phyloP scores from a whole-genome alignment of 2,888 invertebrate species.

The Tetramorium bicarinatum region DNA sequence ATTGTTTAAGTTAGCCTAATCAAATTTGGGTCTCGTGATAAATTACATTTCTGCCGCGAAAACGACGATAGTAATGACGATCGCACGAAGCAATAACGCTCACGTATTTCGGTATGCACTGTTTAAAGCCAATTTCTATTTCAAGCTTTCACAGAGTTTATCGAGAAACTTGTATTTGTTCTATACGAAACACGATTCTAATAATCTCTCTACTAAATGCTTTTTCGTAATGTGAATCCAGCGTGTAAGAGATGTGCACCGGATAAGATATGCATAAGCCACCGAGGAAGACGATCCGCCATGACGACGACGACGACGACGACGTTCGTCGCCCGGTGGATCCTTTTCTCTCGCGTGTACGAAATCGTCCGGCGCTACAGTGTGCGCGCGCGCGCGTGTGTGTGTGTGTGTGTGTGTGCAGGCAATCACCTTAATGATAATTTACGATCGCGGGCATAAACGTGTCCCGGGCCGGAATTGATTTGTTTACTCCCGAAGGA shows the following conservation, averaged over 20 bases:
- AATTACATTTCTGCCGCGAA: not conserved
- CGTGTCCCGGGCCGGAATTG: conserved; percentile 82
- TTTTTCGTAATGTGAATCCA: not conserved
- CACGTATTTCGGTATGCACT: not conserved
- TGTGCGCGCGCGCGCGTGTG: conserved; percentile 60
- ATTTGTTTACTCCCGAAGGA: conserved; percentile 82
- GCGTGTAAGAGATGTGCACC: conserved; percentile 7
- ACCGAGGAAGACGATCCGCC: conserved; percentile 28
- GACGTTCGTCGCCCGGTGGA: not conserved
- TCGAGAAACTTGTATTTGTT: not conserved
- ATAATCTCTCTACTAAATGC: not conserved
- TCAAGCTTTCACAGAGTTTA: not conserved
- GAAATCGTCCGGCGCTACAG: conserved; percentile 43
- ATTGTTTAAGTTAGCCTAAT: conserved; percentile 12
- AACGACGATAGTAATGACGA: not conserved
- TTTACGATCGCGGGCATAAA: conserved; percentile 83
- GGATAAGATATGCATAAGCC: conserved; percentile 33
- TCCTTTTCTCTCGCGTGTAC: conserved; percentile 51
- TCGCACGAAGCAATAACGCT: not conserved
- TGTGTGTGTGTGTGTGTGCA: conserved; percentile 61
- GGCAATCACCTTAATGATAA: conserved; percentile 86
- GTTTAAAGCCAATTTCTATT: not conserved
- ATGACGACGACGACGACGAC: conserved; percentile 50
- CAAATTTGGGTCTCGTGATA: not conserved
- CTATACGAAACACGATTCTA: not conserved